phyloP scores from a whole-genome alignment of 2,113 vertebrate species.

The Lontra canadensis region DNA sequence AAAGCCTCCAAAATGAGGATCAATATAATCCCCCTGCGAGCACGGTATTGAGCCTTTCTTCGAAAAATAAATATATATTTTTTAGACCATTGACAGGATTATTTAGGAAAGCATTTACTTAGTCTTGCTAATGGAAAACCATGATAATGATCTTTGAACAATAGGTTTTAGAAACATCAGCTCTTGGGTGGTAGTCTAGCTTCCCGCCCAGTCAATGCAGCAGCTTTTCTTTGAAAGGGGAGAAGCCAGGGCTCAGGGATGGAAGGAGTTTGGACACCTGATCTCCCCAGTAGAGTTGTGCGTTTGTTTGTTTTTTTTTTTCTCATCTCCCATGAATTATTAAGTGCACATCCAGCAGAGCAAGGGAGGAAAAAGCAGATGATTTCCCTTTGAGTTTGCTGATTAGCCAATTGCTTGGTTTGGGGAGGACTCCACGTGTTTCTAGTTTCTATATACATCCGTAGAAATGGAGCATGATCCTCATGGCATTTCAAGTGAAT shows the following conservation, averaged over 20 bases:
- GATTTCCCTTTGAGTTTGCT: constrained; percentile 81
- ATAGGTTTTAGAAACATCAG: constrained; percentile 83
- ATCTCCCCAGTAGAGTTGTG: constrained; percentile 32
- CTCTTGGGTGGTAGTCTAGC: constrained; percentile 70
- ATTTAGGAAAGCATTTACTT: constrained; percentile 84
- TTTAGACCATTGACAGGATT: constrained; percentile 78
- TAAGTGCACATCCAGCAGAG: constrained; percentile 81
- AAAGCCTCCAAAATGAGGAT: constrained; percentile 70
- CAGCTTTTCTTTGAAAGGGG: constrained; percentile 75
- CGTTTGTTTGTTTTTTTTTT: neutral
- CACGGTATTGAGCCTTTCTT: constrained; percentile 73
- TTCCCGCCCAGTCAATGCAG: constrained; percentile 75
- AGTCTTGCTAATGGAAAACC: constrained; percentile 85
- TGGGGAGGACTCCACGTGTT: constrained; percentile 75
- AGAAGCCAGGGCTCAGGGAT: constrained; percentile 45
- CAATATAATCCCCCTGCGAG: constrained; percentile 75
- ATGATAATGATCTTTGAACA: constrained; percentile 85
- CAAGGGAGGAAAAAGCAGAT: constrained; percentile 73
- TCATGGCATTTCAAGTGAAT: constrained; percentile 84
- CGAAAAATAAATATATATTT: constrained; percentile 71
- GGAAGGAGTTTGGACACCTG: constrained; percentile 53
- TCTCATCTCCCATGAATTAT: constrained; percentile 78
- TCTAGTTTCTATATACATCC: constrained; percentile 82
- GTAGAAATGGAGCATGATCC: constrained; percentile 76
- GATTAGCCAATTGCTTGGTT: constrained; percentile 81